Evolutionary conservation across 2,888 invertebrate genomes (phyloP), one percentile per base, ranked within the genome.

Genomic region (Thecophora atra): DNA sequence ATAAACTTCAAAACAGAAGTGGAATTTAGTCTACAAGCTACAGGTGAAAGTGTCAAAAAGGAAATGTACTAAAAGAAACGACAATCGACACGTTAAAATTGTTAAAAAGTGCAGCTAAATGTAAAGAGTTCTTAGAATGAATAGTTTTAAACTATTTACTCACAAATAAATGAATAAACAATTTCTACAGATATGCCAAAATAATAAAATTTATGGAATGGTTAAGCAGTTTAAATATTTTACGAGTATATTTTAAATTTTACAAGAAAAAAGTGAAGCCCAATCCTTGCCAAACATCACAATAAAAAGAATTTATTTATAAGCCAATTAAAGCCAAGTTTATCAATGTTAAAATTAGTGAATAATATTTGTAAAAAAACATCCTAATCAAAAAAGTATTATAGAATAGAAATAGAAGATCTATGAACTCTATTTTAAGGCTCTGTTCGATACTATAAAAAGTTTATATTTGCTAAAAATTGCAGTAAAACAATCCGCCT

Each of bases 11-110:
- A 37, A 37, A 37, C 37, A 37, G 37, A 37, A 37, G n/a, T n/a
- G n/a, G n/a, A n/a, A n/a, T n/a, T n/a, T n/a, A n/a, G n/a, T n/a
- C n/a, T n/a, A n/a, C n/a, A n/a, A 8, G 11, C 11, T 37, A 37
- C 0, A 37, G 37, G 37, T 1, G 37, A 37, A 37, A 37, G 11
- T 37, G 11, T 37, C 37, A 37, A 37, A 37, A 37, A 37, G 37
- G 37, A 37, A 2, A 37, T 37, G 37, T 37, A 37, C 81, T 81
- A 80, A 80, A 79, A 60, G 44, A 79, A 81, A 80, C 77, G 83
- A 83, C 83, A 83, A 83, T 83, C 83, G 81, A 81, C 83, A 76
- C 77, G 24, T 42, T 56, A 63, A 42, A 30, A 66, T 17, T 54
- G 28, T 66, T 52, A 51, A 63, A n/a, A 30, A 63, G 11, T 11